Percentiles rank a stretch among this genome's conserved stretches.
Conservation (phyloP, 2,113 vertebrate species). For the Cacatua alba region DNA sequence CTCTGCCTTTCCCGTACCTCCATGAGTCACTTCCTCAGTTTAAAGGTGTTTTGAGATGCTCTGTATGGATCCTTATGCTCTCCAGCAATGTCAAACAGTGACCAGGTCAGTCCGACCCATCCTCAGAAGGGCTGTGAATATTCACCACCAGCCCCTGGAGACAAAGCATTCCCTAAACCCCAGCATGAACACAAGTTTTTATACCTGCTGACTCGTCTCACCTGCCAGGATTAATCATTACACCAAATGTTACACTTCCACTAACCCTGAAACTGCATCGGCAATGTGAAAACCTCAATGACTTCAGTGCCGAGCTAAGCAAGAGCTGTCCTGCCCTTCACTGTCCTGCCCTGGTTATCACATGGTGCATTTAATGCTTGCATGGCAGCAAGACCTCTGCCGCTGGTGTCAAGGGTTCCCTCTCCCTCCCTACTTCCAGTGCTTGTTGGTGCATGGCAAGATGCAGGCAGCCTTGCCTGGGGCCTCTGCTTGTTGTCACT, state of each 20-base stretch:
- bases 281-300: not conserved
- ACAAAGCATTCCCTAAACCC: not conserved
- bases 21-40: rapidly evolving
- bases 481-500: rapidly evolving
- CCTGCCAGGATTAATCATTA: slow-evolving; percentile 33
- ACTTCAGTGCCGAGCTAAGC: not conserved
- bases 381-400: not conserved
- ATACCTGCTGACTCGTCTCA: rapidly evolving
- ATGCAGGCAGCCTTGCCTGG: not conserved
- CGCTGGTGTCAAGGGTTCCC: not conserved
- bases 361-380: not conserved
- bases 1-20: not conserved
- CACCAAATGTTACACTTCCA: not conserved
- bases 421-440: not conserved
- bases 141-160: not conserved
- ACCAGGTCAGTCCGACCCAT: not conserved
- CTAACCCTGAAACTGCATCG: not conserved
- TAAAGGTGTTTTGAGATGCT: not conserved
- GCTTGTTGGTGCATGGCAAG: not conserved
- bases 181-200: not conserved
- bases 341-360: not conserved
- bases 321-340: not conserved
- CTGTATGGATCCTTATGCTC: rapidly evolving
- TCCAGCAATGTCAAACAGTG: not conserved
- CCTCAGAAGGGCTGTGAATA: not conserved